Conservation (phyloP, 2,113 vertebrate species). For the Galbula dea region DNA sequence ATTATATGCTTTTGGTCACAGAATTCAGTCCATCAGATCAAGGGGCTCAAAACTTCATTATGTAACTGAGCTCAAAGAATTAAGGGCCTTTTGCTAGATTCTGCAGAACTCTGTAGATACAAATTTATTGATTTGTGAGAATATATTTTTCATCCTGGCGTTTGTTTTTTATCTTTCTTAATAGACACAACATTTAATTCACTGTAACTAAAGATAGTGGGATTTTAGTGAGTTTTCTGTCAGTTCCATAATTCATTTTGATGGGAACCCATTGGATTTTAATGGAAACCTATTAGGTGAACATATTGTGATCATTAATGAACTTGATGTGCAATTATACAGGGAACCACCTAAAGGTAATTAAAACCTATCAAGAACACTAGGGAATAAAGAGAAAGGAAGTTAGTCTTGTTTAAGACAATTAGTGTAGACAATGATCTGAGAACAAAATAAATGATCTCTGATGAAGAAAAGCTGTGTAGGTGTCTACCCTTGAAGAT, state of each 20-base stretch:
- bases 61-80: not conserved
- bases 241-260: conserved; percentile 73
- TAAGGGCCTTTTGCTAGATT: not conserved
- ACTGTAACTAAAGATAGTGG: conserved; percentile 60
- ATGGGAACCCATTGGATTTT: conserved; percentile 76
- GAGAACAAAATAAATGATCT: conserved; percentile 71
- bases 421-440: conserved; percentile 75
- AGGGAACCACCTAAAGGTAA: conserved; percentile 75
- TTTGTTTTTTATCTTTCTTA: conserved; percentile 41
- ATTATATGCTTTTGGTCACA: not conserved
- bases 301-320: conserved; percentile 77
- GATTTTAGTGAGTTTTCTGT: conserved; percentile 65
- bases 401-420: conserved; percentile 77
- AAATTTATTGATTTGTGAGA: not conserved
- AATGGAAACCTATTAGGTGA: conserved; percentile 77
- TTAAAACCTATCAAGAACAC: conserved; percentile 71
- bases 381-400: conserved; percentile 75
- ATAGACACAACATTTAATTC: conserved; percentile 62
- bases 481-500: conserved; percentile 55
- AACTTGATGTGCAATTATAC: conserved; percentile 65
- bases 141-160: not conserved
- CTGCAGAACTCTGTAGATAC: not conserved
- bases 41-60: not conserved
- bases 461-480: conserved; percentile 68
- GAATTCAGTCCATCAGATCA: not conserved